phyloP scores from a whole-genome alignment of 2,113 vertebrate species.

The Ictalurus punctatus region DNA sequence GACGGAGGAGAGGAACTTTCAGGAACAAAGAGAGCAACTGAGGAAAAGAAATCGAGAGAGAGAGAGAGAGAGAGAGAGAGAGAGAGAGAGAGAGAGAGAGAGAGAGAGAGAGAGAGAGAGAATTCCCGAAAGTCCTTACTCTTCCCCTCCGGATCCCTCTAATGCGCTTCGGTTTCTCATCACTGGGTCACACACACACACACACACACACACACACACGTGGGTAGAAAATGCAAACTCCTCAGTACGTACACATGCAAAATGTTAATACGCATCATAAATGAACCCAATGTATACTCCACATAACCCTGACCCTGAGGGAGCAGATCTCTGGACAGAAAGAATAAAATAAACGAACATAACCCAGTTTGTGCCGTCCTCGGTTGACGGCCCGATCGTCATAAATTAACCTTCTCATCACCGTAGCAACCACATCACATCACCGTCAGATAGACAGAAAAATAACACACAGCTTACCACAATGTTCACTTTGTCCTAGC shows the following conservation, averaged over 20 bases:
- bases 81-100: not conserved
- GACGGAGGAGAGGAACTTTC: conserved; percentile 8
- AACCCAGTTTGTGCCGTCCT: conserved; percentile 92
- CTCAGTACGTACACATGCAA: no score
- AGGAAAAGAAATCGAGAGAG: not conserved
- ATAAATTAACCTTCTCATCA: no score
- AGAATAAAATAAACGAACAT: conserved; percentile 61
- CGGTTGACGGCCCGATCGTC: conserved; percentile 56
- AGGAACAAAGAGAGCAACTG: not conserved
- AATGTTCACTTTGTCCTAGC: no score
- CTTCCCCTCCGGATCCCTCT: conserved; percentile 36
- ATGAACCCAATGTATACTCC: no score
- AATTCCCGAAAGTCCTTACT: not conserved
- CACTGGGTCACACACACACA: conserved; percentile 36
- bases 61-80: not conserved
- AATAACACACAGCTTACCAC: no score
- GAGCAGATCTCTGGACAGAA: conserved; percentile 61
- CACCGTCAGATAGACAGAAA: no score
- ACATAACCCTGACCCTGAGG: no score
- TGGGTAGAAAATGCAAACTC: not conserved
- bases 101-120: not conserved
- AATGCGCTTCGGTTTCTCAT: conserved; percentile 37
- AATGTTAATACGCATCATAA: no score
- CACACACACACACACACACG: not conserved
- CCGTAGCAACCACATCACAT: no score